Evolutionary conservation across 1,140 invertebrate species (phyloP).

Genomic region (Holcopasites calliopsidis): DNA sequence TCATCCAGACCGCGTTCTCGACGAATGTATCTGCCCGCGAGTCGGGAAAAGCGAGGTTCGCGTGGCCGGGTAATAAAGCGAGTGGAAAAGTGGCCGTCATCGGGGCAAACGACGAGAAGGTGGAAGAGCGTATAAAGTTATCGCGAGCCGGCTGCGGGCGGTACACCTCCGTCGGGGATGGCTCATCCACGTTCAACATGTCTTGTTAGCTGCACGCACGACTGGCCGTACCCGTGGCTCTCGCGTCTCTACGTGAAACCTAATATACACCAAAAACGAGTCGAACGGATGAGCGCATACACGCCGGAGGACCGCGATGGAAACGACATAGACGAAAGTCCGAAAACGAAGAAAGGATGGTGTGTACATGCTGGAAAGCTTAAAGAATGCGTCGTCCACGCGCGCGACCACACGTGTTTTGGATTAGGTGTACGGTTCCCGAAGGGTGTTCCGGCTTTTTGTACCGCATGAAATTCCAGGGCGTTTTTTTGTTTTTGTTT

Average conservation of each 20-base stretch:
- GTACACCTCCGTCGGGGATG: slow-evolving; percentile 35
- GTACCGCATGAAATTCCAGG: too few relatives aligned
- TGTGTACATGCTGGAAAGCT: neutral
- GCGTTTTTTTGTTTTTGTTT: too few relatives aligned
- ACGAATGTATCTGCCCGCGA: neutral
- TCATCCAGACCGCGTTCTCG: neutral
- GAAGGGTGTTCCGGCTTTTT: neutral
- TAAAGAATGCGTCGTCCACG: neutral
- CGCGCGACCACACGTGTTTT: slow-evolving; percentile 47
- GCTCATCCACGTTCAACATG: slow-evolving; percentile 30
- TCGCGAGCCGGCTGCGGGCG: slow-evolving; percentile 2
- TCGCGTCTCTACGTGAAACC: slow-evolving; percentile 52
- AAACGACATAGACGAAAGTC: slow-evolving; percentile 4
- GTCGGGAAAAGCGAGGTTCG: neutral
- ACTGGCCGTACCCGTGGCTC: slow-evolving; percentile 36
- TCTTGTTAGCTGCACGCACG: slow-evolving; percentile 50
- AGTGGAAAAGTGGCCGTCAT: neutral
- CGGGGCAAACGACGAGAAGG: neutral
- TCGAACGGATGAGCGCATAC: neutral
- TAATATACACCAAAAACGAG: slow-evolving; percentile 53
- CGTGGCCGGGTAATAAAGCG: neutral
- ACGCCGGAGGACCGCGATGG: neutral
- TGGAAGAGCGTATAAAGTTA: slow-evolving; percentile 8
- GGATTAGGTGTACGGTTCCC: slow-evolving; percentile 9
- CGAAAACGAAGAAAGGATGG: slow-evolving; percentile 22